Conservation (phyloP, 1,140 invertebrate species). For the Tribolium madens region DNA sequence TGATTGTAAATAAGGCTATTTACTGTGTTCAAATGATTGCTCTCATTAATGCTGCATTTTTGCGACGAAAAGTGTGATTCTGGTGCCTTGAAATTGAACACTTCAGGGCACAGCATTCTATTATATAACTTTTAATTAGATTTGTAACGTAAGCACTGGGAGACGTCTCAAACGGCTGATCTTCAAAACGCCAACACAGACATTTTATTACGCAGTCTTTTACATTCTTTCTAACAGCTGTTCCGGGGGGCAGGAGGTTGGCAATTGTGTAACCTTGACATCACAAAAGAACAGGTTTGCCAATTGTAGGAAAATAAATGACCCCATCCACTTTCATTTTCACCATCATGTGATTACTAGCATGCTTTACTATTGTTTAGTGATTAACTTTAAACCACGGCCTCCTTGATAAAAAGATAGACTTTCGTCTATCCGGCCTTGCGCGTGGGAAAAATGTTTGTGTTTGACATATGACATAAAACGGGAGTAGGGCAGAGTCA, state of each 20-base stretch:
- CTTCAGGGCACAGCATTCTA: conserved; percentile 71
- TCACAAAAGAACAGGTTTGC: background rate
- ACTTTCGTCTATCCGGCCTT: too few species aligned
- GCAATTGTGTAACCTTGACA: background rate
- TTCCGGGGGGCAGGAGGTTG: background rate
- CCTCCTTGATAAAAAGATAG: too few species aligned
- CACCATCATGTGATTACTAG: too few species aligned
- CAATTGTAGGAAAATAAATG: background rate
- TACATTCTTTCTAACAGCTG: conserved; percentile 16
- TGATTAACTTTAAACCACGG: too few species aligned
- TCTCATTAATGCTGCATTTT: conserved; percentile 52
- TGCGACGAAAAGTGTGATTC: conserved; percentile 61
- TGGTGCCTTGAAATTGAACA: conserved; percentile 68
- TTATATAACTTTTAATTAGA: conserved; percentile 39
- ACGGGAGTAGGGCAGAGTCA: too few species aligned
- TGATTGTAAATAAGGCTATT: conserved; percentile 68
- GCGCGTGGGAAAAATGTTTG: too few species aligned
- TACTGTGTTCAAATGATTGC: conserved; percentile 56
- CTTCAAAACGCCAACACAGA: conserved; percentile 6
- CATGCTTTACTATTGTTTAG: too few species aligned
- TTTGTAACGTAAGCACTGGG: conserved; percentile 16
- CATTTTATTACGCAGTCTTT: conserved; percentile 39
- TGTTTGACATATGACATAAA: too few species aligned
- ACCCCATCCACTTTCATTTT: too few species aligned
- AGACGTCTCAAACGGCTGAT: background rate